These are phyloP conservation scores for Pterophyllum scalare DNA, from an alignment of 2,113 vertebrate species.

Conservation along the genomic window DNA sequence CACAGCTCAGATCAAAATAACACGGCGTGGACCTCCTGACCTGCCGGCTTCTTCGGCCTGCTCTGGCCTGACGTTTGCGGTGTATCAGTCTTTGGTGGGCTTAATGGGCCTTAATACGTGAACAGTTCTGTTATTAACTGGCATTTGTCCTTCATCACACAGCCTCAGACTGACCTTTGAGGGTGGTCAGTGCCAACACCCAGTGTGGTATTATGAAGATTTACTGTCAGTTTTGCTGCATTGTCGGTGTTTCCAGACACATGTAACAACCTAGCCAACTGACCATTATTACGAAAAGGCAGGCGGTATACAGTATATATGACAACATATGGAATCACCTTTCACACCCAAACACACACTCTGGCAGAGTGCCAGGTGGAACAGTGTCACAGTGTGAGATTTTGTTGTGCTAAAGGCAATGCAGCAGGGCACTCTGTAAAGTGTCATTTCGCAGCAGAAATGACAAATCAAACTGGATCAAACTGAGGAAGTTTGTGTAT, in stretches of 20 bases:
- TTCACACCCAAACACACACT: slow-evolving; percentile 3
- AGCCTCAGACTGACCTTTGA: background rate
- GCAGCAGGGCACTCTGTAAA: slow-evolving; percentile 35
- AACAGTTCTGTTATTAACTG: background rate
- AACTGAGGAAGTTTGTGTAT: background rate
- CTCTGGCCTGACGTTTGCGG: background rate
- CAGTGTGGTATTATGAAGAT: background rate
- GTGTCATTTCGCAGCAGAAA: slow-evolving; percentile 39
- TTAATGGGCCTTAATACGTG: background rate
- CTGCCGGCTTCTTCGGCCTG: background rate
- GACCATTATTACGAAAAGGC: background rate
- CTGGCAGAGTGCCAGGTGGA: slow-evolving; percentile 31
- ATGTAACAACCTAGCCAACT: background rate
- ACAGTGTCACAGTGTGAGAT: slow-evolving; percentile 24
- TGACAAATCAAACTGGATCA: slow-evolving; percentile 6
- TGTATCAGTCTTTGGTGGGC: background rate
- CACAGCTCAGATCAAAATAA: background rate
- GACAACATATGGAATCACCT: background rate
- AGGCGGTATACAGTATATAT: background rate
- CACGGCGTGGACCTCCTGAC: rapidly evolving
- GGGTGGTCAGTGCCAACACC: background rate
- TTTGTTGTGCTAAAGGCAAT: slow-evolving; percentile 44
- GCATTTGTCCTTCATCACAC: background rate
- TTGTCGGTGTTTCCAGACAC: background rate
- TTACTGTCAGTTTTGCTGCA: background rate